Conservation (phyloP, 1,140 invertebrate genomes). For the Drosophila lini region DNA sequence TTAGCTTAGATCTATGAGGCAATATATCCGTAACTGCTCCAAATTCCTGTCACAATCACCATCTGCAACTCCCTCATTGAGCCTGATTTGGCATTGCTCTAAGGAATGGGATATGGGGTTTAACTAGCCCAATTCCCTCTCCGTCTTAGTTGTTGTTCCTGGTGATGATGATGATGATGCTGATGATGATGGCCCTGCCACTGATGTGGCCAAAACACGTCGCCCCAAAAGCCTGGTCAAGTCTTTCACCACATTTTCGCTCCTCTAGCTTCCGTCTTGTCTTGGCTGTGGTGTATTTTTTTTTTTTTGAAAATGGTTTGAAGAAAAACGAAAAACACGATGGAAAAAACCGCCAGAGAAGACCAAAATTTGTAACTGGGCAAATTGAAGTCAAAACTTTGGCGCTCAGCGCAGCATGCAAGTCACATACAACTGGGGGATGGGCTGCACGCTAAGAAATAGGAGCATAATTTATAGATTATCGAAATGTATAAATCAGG, state of each 20-base stretch:
- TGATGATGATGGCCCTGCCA: conserved; percentile 42
- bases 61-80: conserved; percentile 28
- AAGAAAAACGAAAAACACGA: conserved; percentile 8
- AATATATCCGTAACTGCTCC: neutral
- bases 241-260: conserved; percentile 59
- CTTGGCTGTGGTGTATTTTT: conserved; percentile 13
- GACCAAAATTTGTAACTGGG: conserved; percentile 69
- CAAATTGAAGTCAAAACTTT: conserved; percentile 79
- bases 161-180: conserved; percentile 25
- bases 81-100: conserved; percentile 34
- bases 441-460: conserved; percentile 8
- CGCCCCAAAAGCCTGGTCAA: conserved; percentile 46
- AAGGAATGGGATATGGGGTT: conserved; percentile 25
- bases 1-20: no score
- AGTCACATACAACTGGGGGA: conserved; percentile 62
- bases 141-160: conserved; percentile 2
- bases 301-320: conserved; percentile 30
- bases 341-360: conserved; percentile 34
- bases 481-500: no score
- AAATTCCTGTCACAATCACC: conserved; percentile 40
- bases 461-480: no score
- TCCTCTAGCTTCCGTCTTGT: conserved; percentile 26
- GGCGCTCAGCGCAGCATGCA: conserved; percentile 69
- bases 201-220: conserved; percentile 65
- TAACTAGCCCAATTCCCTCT: conserved; percentile 18